Conservation (phyloP, 2,797 vertebrate genomes). For the Acestrorhynchus altus region DNA sequence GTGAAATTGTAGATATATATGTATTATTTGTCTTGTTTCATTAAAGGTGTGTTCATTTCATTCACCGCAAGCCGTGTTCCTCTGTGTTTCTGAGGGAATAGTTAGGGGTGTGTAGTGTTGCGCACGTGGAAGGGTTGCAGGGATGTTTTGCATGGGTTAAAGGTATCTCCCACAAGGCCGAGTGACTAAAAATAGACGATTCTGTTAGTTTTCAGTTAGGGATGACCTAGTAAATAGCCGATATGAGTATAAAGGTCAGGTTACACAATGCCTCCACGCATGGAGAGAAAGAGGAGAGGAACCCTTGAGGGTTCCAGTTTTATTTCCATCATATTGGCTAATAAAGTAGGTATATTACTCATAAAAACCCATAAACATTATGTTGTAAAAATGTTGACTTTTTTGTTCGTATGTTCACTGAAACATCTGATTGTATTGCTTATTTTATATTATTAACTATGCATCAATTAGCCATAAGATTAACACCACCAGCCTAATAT, state of each 20-base stretch:
- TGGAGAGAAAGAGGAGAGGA: not conserved
- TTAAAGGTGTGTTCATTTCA: constrained; percentile 35
- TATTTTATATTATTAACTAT: too few relatives aligned
- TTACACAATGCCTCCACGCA: constrained; percentile 49
- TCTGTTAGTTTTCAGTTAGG: constrained; percentile 52
- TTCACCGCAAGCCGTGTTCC: not conserved
- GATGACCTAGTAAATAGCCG: constrained; percentile 35
- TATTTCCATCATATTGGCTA: not conserved
- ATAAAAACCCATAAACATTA: not conserved
- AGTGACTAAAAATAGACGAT: constrained; percentile 54
- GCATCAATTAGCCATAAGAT: too few relatives aligned
- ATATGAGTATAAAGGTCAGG: constrained; percentile 57
- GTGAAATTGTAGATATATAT: constrained; percentile 13
- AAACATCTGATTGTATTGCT: too few relatives aligned
- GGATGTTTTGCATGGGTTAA: constrained; percentile 27
- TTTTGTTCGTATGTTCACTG: too few relatives aligned
- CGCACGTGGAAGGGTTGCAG: not conserved
- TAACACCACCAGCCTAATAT: too few relatives aligned
- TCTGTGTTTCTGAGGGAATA: not conserved
- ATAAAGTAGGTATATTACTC: too few relatives aligned
- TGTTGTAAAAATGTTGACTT: not conserved
- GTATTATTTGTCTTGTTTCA: constrained; percentile 30
- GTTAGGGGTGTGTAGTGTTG: not conserved
- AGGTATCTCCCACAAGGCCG: constrained; percentile 47
- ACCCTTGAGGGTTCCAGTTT: not conserved